Percentiles rank a stretch among this genome's conserved stretches.
Conservation (phyloP, 1,140 invertebrate genomes). For the Holotrichia oblita region DNA sequence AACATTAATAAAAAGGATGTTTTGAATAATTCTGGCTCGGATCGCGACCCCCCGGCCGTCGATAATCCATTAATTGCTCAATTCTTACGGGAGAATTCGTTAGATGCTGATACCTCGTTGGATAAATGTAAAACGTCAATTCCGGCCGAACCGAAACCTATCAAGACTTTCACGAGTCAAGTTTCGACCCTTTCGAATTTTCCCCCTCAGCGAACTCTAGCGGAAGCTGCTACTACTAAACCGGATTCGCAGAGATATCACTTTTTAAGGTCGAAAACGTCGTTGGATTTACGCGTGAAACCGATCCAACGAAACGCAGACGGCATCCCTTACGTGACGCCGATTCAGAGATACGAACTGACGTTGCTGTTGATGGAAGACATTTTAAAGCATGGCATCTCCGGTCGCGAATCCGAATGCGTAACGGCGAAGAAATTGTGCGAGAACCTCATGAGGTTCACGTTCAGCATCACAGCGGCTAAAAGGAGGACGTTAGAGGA, state of each 20-base stretch:
- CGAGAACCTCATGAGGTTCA: slow-evolving; percentile 81
- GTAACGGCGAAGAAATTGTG: slow-evolving; percentile 73
- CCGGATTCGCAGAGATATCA: slow-evolving; percentile 48
- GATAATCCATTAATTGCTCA: slow-evolving; percentile 55
- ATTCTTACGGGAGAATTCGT: slow-evolving; percentile 54
- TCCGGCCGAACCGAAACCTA: not conserved
- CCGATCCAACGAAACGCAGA: slow-evolving; percentile 61
- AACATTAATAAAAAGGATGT: not conserved
- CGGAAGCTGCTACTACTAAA: not conserved
- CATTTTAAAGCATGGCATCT: slow-evolving; percentile 78
- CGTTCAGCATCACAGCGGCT: slow-evolving; percentile 78
- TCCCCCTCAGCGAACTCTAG: not conserved
- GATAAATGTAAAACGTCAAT: slow-evolving; percentile 19
- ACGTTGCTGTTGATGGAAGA: slow-evolving; percentile 84
- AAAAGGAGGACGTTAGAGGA: slow-evolving; percentile 84
- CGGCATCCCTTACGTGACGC: slow-evolving; percentile 78
- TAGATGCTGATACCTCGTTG: slow-evolving; percentile 44
- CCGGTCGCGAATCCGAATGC: slow-evolving; percentile 68
- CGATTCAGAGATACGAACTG: slow-evolving; percentile 82
- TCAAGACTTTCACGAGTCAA: slow-evolving; percentile 9
- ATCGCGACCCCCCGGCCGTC: no score
- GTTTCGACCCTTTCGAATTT: not conserved
- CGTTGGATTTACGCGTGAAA: slow-evolving; percentile 62
- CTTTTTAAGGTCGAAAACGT: slow-evolving; percentile 64
- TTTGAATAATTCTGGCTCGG: not conserved